Conservation (phyloP, 2,797 vertebrate species). For the Setipinna tenuifilis region DNA sequence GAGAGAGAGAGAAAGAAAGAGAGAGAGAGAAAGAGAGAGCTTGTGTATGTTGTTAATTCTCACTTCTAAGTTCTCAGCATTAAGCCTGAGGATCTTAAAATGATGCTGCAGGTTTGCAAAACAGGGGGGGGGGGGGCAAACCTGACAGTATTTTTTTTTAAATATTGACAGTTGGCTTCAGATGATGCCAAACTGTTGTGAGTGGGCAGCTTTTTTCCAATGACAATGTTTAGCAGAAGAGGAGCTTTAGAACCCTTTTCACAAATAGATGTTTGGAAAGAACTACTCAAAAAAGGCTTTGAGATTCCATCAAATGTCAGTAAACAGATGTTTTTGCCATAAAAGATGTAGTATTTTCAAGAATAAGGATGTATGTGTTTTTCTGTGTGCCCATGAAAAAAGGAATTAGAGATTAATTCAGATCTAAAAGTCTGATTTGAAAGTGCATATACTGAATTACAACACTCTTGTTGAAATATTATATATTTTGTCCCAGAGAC, state of each 20-base stretch:
- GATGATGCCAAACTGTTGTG: slow-evolving; percentile 38
- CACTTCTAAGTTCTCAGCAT: slow-evolving; percentile 43
- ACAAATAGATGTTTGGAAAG: slow-evolving; percentile 28
- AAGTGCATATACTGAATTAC: not conserved
- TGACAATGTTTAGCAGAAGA: slow-evolving; percentile 28
- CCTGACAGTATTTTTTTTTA: slow-evolving; percentile 44
- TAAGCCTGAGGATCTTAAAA: slow-evolving; percentile 52
- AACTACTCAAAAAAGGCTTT: slow-evolving; percentile 18
- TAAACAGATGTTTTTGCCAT: not conserved
- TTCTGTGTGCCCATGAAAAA: not conserved
- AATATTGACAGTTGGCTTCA: slow-evolving; percentile 42
- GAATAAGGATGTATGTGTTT: not conserved
- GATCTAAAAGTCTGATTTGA: not conserved
- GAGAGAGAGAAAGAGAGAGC: slow-evolving; percentile 25
- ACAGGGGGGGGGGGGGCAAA: slow-evolving; percentile 44
- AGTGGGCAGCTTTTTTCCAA: slow-evolving; percentile 33
- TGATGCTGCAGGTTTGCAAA: slow-evolving; percentile 49
- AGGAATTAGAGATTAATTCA: not conserved
- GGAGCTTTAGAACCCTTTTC: slow-evolving; percentile 25
- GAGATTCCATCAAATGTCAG: slow-evolving; percentile 5
- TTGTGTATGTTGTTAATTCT: slow-evolving; percentile 24
- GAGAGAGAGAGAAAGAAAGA: not conserved
- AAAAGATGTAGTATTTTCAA: not conserved
- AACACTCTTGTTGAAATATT: not conserved
- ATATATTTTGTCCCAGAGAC: not conserved